Evolutionary conservation across 2,888 invertebrate species (phyloP), one percentile per base, ranked within the genome.

Genomic region (Agrotis ipsilon): DNA sequence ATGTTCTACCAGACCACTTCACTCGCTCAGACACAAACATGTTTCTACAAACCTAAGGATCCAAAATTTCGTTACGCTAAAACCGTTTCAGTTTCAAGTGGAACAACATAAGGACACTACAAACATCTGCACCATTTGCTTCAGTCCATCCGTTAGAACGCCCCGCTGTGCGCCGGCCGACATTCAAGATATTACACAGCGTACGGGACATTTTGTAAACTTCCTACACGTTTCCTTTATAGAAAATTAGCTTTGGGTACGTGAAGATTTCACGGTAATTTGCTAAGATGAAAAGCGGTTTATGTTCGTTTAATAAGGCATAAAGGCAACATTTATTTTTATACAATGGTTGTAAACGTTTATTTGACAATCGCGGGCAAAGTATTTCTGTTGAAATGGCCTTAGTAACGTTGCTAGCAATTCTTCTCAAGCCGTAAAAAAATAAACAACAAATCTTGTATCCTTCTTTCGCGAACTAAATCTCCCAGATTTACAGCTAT

Each of bases 61-160:
- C 32, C 13, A 39, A 51, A 59, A 80, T 59, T 69, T 60, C 45
- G 60, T 66, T 75, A 76, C 32, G 3, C 39, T 67, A n/a, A 52
- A 72, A 81, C 51, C 51, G 21, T 46, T 74, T 61, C 24, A 52
- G 4, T 72, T 19, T 32, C 55, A 46, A 65, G 63, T 21, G 65
- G 62, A 32, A 54, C 46, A 24, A 39, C 64, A 55, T 58, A 72
- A 79, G 82, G 78, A 58, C 65, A 72, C 58, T 75, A 69, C 72
- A 81, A 70, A 77, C 61, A 68, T 71, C 72, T 71, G 68, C 72
- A 72, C 84, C 72, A 83, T 80, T 83, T 83, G 70, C 68, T 57
- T 52, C 46, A 21, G 58, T 65, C 67, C 63, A 84, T 72, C 64
- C 52, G 68, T 60, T 57, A 64, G 59, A 24, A 51, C 43, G 46